phyloP scores from a whole-genome alignment of 2,888 invertebrate species.

The Ectobius pallidus region DNA sequence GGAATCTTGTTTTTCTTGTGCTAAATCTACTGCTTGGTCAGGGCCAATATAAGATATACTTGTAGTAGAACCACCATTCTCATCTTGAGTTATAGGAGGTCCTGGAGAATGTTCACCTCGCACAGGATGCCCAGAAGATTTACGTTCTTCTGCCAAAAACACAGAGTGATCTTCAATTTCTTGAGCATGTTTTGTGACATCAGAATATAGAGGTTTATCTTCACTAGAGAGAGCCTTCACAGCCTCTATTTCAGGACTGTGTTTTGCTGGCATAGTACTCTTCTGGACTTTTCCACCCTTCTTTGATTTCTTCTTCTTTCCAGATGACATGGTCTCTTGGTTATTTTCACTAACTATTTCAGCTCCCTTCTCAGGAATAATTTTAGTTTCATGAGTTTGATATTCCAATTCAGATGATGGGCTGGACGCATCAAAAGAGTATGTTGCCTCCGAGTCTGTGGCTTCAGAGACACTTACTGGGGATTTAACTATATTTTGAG shows the following conservation, averaged over 20 bases:
- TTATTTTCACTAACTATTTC: not conserved
- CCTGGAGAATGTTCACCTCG: conserved; percentile 46
- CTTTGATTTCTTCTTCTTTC: too few species aligned
- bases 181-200: not conserved
- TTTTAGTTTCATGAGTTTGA: not conserved
- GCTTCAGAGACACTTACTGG: not conserved
- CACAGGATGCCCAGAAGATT: not conserved
- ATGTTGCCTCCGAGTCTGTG: not conserved
- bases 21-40: not conserved
- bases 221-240: too few species aligned
- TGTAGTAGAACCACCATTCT: not conserved
- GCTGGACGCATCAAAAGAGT: not conserved
- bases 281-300: too few species aligned
- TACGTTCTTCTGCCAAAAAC: conserved; percentile 4
- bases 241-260: too few species aligned
- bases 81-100: conserved; percentile 38
- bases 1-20: not conserved
- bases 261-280: too few species aligned
- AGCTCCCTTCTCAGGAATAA: not conserved
- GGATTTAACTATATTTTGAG: not conserved
- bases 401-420: not conserved
- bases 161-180: not conserved
- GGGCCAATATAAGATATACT: not conserved
- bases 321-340: not conserved
- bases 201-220: conserved; percentile 3